phyloP scores from a whole-genome alignment of 1,140 invertebrate genomes.

The Papilio polyxenes region DNA sequence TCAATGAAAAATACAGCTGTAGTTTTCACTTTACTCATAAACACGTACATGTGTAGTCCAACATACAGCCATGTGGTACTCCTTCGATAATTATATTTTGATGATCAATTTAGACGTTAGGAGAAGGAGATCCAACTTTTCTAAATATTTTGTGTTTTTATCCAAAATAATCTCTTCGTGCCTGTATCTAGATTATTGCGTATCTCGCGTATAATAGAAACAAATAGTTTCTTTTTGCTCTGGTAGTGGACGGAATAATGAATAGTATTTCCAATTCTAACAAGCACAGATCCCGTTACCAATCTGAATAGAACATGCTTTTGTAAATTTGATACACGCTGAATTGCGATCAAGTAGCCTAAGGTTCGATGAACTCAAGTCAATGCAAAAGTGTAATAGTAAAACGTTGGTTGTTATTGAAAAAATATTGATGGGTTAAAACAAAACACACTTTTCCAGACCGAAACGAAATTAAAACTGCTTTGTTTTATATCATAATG shows the following conservation, averaged over 20 bases:
- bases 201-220: slow-evolving; percentile 5
- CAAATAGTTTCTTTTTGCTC: slow-evolving; percentile 29
- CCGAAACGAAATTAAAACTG: too few species aligned
- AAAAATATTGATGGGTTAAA: neutral
- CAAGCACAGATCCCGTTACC: slow-evolving; percentile 22
- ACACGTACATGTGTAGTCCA: neutral
- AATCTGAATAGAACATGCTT: slow-evolving; percentile 18
- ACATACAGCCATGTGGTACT: neutral
- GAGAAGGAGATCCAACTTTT: neutral
- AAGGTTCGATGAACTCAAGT: slow-evolving; percentile 2
- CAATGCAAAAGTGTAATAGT: neutral
- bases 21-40: neutral
- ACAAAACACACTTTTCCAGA: neutral
- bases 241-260: slow-evolving; percentile 15
- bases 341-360: neutral
- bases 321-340: slow-evolving; percentile 22
- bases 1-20: slow-evolving; percentile 1
- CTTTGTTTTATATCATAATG: too few species aligned
- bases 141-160: neutral
- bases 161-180: neutral
- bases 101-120: neutral
- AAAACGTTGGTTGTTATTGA: neutral
- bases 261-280: slow-evolving; percentile 35
- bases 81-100: too few species aligned
- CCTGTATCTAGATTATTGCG: neutral